Evolutionary conservation across 2,797 vertebrate species (phyloP).

Genomic region (Gymnothorax javanicus): DNA sequence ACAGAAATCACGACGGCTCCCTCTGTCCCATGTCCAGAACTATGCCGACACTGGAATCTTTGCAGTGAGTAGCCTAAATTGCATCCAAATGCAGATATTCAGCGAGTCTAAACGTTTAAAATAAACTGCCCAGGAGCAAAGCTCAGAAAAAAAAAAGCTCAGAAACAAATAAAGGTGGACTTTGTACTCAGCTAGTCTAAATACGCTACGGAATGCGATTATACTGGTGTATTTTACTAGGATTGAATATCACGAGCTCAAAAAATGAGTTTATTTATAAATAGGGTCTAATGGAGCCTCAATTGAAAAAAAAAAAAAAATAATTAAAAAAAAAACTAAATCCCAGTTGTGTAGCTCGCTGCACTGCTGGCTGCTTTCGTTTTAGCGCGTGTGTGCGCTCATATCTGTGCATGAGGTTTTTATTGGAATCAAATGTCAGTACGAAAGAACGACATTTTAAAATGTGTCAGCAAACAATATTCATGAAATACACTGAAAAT

Average conservation of each 20-base stretch:
- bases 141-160: background rate
- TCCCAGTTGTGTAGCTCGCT: too few species aligned
- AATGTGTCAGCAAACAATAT: too few species aligned
- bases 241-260: background rate
- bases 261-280: background rate
- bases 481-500: too few species aligned
- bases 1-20: background rate
- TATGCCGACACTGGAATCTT: conserved; percentile 27
- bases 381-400: background rate
- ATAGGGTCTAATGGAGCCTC: background rate
- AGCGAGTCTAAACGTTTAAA: background rate
- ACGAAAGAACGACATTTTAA: too few species aligned
- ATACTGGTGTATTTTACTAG: background rate
- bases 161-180: background rate
- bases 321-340: too few species aligned
- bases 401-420: background rate
- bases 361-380: too few species aligned
- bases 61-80: conserved; percentile 31
- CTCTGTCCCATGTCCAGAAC: background rate
- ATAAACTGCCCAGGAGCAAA: background rate
- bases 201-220: background rate
- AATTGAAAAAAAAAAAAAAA: background rate
- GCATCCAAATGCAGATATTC: background rate
- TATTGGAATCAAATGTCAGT: too few species aligned
- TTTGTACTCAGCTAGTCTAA: background rate